These are phyloP conservation scores for Philaethria dido DNA, from an alignment of 2,888 invertebrate genomes.

Conservation along the genomic window DNA sequence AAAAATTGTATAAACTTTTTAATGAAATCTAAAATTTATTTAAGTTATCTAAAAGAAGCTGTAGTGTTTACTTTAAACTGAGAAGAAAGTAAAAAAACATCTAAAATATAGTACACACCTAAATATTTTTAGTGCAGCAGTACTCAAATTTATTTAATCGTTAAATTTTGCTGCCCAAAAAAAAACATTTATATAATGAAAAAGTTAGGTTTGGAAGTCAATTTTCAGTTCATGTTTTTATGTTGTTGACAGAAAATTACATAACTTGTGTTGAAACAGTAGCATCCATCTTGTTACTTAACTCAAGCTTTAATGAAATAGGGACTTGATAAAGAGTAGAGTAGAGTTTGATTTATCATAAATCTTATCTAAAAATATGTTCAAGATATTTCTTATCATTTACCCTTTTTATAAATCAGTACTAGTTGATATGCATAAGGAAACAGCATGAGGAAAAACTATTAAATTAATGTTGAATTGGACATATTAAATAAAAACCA, in stretches of 20 bases:
- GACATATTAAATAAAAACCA: slow-evolving; percentile 1
- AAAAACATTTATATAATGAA: too few relatives aligned
- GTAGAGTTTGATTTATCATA: not conserved
- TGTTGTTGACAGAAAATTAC: not conserved
- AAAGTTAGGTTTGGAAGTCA: not conserved
- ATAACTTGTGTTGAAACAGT: not conserved
- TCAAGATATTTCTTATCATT: slow-evolving; percentile 10
- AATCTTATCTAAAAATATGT: not conserved
- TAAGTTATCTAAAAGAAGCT: too few relatives aligned
- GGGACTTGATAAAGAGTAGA: not conserved
- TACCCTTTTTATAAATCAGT: slow-evolving; percentile 4
- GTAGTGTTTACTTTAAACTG: too few relatives aligned
- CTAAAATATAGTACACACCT: too few relatives aligned
- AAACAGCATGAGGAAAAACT: not conserved
- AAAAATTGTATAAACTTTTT: too few relatives aligned
- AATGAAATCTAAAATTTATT: too few relatives aligned
- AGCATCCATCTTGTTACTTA: not conserved
- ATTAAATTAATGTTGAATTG: not conserved
- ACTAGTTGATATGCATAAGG: slow-evolving; percentile 2
- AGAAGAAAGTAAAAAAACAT: too few relatives aligned
- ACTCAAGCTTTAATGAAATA: not conserved
- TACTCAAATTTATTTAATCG: too few relatives aligned
- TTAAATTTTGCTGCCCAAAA: too few relatives aligned
- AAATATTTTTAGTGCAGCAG: too few relatives aligned
- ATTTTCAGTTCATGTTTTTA: not conserved